These are phyloP conservation scores for Andrena flavipes DNA, from an alignment of 2,888 invertebrate species.

Conservation along the genomic window DNA sequence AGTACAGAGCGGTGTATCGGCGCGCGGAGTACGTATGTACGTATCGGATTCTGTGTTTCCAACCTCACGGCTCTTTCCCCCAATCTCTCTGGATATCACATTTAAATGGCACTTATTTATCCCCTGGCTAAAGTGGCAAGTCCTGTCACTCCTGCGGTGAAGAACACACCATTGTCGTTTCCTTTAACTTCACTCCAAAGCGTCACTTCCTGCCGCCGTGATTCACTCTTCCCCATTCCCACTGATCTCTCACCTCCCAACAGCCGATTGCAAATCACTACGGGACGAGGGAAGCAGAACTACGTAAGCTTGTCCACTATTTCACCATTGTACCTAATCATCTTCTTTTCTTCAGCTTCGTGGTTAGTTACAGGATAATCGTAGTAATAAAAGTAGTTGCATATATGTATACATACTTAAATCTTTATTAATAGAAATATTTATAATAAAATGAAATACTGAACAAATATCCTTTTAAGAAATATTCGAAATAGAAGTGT, in stretches of 20 bases:
- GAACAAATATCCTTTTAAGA: no score
- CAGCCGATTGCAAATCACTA: slow-evolving; percentile 69
- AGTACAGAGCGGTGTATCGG: slow-evolving; percentile 73
- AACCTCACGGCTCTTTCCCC: slow-evolving; percentile 41
- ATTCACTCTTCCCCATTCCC: slow-evolving; percentile 39
- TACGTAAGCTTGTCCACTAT: slow-evolving; percentile 72
- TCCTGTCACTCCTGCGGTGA: slow-evolving; percentile 64
- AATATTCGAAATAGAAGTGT: no score
- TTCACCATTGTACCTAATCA: slow-evolving; percentile 53
- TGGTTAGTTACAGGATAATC: no score
- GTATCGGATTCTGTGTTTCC: slow-evolving; percentile 65
- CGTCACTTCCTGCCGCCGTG: slow-evolving; percentile 60
- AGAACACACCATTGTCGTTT: slow-evolving; percentile 60
- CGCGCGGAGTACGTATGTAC: slow-evolving; percentile 59
- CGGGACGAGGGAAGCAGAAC: slow-evolving; percentile 76
- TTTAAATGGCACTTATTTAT: slow-evolving; percentile 74
- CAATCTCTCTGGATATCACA: slow-evolving; percentile 69
- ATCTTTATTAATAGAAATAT: no score
- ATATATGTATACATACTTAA: no score
- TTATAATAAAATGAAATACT: no score
- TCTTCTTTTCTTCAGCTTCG: no score
- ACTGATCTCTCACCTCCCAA: slow-evolving; percentile 36
- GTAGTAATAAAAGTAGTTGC: no score
- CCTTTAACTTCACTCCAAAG: slow-evolving; percentile 57
- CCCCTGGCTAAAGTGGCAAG: slow-evolving; percentile 68